These are phyloP conservation scores for Smutsia gigantea DNA, from an alignment of 2,797 vertebrate species.

Conservation along the genomic window DNA sequence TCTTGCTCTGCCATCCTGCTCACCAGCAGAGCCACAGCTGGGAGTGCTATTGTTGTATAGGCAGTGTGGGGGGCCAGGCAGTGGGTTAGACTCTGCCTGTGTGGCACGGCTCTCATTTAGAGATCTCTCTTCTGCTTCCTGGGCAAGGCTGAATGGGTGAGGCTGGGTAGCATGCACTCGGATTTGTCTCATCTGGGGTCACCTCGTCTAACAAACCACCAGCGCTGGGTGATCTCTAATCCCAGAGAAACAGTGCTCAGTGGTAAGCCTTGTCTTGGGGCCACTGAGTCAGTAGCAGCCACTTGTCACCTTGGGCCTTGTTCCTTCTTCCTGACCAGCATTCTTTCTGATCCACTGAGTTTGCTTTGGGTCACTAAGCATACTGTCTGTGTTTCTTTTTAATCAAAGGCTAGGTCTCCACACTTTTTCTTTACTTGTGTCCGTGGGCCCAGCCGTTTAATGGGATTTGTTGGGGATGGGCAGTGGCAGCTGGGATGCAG, in stretches of 20 bases:
- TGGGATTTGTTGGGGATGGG: constrained; percentile 67
- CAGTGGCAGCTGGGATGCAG: constrained; percentile 75
- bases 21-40: background rate
- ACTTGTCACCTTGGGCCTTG: background rate
- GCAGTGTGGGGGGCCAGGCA: background rate
- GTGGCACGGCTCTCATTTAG: background rate
- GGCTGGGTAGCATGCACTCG: background rate
- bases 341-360: background rate
- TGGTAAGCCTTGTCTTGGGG: background rate
- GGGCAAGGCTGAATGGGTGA: background rate
- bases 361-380: background rate
- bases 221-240: background rate
- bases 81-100: background rate
- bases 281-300: background rate
- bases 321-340: background rate
- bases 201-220: background rate
- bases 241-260: background rate
- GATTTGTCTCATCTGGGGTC: background rate
- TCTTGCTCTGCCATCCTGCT: background rate
- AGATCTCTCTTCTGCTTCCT: background rate
- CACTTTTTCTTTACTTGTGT: constrained; percentile 12
- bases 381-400: background rate
- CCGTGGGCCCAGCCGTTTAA: constrained; percentile 61
- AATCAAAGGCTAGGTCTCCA: background rate
- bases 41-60: fast-evolving